Base-by-base conservation (phyloP, 1,140 invertebrate species). In the Bombus impatiens region DNA sequence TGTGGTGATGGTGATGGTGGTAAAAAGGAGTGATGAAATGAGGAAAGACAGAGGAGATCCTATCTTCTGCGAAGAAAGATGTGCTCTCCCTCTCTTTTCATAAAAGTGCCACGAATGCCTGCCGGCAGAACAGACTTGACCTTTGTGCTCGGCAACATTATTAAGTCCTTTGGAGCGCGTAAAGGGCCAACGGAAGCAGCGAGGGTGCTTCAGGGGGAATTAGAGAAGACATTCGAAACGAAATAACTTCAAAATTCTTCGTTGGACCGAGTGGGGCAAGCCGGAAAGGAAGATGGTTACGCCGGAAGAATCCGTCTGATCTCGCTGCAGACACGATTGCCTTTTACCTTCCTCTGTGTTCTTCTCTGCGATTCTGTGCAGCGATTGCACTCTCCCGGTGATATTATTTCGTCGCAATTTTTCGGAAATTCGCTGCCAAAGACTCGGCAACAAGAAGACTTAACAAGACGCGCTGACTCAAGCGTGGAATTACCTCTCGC, bases 71-170 rank as follows among this genome's bases (percentile, higher is more conserved):
- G 35, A 77, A n/a, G 75, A 53, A 77, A 77, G 53, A 25, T 35
- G 53, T n/a, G 35, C 42, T n/a, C 47, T 62, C 44, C 88, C 62
- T 74, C 75, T 82, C 80, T 83, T 90, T 86, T 84, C 85, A 81
- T 68, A 74, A 89, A 90, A 89, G 87, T 88, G 84, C 89, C 72
- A 71, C 90, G 89, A 86, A 92, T 92, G 90, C 92, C 91, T 91
- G 70, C 79, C 79, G 92, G 90, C 89, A 86, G 87, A 89, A 91
- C 88, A 90, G 89, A 92, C 91, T 94, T 91, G 93, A 94, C 93
- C 92, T 94, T 94, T 92, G 93, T 92, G 87, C 82, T 67, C 79
- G 78, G 92, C 91, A 92, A 93, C 92, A 93, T 94, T 95, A 94
- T 94, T 94, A 94, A 94, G 93, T 93, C 91, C 89, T 93, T 93